Evolutionary conservation across 2,797 vertebrate species (phyloP).

Genomic region (Otolemur crassicaudatus): DNA sequence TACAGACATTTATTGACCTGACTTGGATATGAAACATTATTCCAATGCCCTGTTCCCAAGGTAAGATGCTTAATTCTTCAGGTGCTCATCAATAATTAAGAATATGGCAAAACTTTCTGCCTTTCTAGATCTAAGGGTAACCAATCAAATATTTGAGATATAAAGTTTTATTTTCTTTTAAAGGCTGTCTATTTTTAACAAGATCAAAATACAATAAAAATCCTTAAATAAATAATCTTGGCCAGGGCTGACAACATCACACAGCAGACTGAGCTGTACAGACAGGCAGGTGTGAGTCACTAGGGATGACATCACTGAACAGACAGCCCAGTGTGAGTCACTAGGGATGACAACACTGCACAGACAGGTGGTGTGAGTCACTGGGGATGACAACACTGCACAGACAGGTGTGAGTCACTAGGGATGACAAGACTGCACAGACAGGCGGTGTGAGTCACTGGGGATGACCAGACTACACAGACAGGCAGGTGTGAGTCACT

Average conservation of each 20-base stretch:
- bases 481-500: no score
- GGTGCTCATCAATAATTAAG: neutral
- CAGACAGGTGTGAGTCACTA: no score
- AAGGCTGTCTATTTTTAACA: slow-evolving; percentile 2
- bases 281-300: no score
- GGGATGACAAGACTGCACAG: no score
- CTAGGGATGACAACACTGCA: no score
- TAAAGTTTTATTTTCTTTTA: slow-evolving; percentile 40
- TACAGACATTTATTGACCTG: slow-evolving; percentile 21
- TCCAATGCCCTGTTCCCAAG: neutral
- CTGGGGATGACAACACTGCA: no score
- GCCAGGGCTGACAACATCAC: neutral
- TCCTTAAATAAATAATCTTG: neutral
- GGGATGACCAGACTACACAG: no score
- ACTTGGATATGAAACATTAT: neutral
- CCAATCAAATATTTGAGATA: slow-evolving; percentile 18
- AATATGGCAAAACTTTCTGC: neutral
- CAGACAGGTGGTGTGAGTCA: no score
- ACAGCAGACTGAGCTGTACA: no score
- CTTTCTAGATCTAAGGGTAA: slow-evolving; percentile 1
- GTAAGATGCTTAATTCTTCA: neutral
- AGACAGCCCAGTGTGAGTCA: no score
- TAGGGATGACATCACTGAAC: no score
- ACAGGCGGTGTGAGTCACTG: no score
- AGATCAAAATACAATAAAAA: slow-evolving; percentile 7